Conservation (phyloP, 2,113 vertebrate species). For the Centropus unirufus region DNA sequence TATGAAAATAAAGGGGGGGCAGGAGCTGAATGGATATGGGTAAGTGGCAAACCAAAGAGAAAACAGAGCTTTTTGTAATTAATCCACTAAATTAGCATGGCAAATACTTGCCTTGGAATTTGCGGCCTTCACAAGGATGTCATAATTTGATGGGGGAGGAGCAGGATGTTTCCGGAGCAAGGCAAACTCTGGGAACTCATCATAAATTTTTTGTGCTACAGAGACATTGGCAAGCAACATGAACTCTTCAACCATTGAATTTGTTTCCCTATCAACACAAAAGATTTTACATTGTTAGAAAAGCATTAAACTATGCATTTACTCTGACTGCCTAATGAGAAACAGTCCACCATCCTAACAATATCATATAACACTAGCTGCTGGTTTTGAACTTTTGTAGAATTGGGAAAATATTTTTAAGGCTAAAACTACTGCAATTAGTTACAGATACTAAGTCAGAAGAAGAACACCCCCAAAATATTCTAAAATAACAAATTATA, state of each 20-base stretch:
- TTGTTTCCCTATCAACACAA: constrained; percentile 88
- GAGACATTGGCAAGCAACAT: constrained; percentile 98
- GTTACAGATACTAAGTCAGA: neutral
- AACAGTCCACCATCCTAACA: neutral
- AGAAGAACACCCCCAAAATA: neutral
- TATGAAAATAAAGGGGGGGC: accelerated
- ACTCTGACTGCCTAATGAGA: neutral
- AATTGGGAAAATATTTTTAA: neutral
- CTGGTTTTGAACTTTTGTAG: neutral
- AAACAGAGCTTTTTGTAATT: neutral
- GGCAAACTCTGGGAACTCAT: constrained; percentile 96
- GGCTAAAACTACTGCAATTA: neutral
- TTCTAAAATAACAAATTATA: neutral
- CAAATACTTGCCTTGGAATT: constrained; percentile 84
- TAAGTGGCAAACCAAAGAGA: neutral
- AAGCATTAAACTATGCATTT: neutral
- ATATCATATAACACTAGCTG: neutral
- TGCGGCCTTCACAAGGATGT: constrained; percentile 92
- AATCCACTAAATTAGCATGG: neutral
- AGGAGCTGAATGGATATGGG: too few species aligned
- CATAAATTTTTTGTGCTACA: constrained; percentile 94
- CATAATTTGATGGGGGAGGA: constrained; percentile 95
- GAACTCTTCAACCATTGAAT: constrained; percentile 99
- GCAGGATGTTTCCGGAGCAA: constrained; percentile 94
- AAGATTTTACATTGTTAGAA: constrained; percentile 18